These are phyloP conservation scores for Thomomys bottae DNA, from an alignment of 2,113 vertebrate species.

Conservation along the genomic window DNA sequence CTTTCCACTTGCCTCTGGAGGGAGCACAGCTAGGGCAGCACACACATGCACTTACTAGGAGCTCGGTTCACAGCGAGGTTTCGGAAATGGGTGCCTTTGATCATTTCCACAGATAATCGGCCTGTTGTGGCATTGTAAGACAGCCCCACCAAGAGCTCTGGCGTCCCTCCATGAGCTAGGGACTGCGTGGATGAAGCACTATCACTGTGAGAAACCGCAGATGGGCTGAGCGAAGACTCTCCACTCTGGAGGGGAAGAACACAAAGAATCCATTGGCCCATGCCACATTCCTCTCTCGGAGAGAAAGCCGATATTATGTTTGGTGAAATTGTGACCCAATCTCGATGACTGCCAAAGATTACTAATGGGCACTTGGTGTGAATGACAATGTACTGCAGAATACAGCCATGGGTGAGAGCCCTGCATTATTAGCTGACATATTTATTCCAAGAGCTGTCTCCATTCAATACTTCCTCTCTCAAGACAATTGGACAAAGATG, in stretches of 20 bases:
- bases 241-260: slow-evolving; percentile 87
- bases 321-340: slow-evolving; percentile 73
- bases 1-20: slow-evolving; percentile 2
- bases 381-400: slow-evolving; percentile 73
- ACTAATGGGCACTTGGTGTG: slow-evolving; percentile 69
- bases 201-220: slow-evolving; percentile 92
- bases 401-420: slow-evolving; percentile 38
- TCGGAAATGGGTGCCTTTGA: slow-evolving; percentile 98
- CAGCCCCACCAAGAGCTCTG: slow-evolving; percentile 96
- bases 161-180: slow-evolving; percentile 94
- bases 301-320: slow-evolving; percentile 72
- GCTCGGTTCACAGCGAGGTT: slow-evolving; percentile 94
- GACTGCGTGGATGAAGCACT: slow-evolving; percentile 94
- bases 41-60: slow-evolving; percentile 89
- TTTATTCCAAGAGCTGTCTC: slow-evolving; percentile 61
- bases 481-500: slow-evolving; percentile 71
- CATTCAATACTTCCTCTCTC: slow-evolving; percentile 77
- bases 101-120: slow-evolving; percentile 96
- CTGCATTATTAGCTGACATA: slow-evolving; percentile 65
- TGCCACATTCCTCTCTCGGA: slow-evolving; percentile 43
- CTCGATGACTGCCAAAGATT: slow-evolving; percentile 75
- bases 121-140: slow-evolving; percentile 96
- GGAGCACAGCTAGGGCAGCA: neutral
- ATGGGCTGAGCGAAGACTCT: slow-evolving; percentile 92
- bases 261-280: slow-evolving; percentile 80